A percentile compares a stretch with the other conserved stretches of the same genome.
phyloP scores from a whole-genome alignment of 2,797 vertebrate species.

The Darevskia mixta region DNA sequence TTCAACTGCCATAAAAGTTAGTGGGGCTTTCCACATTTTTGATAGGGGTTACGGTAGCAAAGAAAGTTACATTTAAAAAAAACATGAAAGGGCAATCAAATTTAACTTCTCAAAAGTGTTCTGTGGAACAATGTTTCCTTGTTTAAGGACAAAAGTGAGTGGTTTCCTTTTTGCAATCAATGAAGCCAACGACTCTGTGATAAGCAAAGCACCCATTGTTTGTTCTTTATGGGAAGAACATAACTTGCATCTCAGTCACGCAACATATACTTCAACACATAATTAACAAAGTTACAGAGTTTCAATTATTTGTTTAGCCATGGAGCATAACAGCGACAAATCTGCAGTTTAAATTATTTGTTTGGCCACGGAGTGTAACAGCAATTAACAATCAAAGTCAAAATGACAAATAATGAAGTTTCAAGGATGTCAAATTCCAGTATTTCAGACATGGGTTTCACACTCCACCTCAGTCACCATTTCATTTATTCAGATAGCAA shows the following conservation, averaged over 20 bases:
- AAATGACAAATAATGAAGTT: neutral
- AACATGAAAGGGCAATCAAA: neutral
- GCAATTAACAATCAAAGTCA: neutral
- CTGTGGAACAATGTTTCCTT: accelerated
- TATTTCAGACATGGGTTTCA: neutral
- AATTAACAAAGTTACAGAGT: neutral
- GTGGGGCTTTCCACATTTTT: neutral
- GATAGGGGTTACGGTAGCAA: accelerated
- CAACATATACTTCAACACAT: neutral
- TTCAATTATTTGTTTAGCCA: neutral
- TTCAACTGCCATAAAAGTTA: neutral
- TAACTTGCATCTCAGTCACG: neutral
- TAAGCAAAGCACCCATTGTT: neutral
- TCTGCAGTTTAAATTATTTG: neutral
- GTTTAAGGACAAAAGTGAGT: neutral
- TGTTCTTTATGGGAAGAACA: neutral
- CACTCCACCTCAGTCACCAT: neutral
- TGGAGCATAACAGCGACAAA: neutral
- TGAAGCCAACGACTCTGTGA: neutral
- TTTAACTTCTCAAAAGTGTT: accelerated
- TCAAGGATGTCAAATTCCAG: neutral
- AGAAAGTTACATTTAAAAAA: accelerated
- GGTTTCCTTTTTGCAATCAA: neutral
- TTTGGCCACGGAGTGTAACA: neutral
- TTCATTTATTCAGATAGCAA: neutral